These are phyloP conservation scores for Parascotia fuliginaria DNA, from an alignment of 2,888 invertebrate genomes.

Conservation along the genomic window DNA sequence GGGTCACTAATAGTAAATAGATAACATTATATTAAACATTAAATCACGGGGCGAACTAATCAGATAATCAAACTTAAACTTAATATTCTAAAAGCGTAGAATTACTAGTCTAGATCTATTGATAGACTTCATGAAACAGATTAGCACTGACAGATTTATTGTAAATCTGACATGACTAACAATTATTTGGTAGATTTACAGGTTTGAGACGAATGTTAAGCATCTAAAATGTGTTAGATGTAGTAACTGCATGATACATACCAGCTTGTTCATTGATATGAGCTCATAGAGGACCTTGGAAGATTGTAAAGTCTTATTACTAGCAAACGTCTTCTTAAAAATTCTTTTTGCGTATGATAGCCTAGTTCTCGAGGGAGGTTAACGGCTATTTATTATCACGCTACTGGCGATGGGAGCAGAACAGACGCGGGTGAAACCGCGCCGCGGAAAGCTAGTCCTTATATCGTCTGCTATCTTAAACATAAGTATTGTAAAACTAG, in stretches of 20 bases:
- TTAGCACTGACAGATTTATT: conserved; percentile 1
- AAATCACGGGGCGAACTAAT: too few species aligned
- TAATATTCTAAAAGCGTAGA: conserved; percentile 5
- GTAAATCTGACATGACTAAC: not conserved
- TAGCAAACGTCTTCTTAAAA: too few species aligned
- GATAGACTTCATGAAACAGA: not conserved
- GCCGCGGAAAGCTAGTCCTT: not conserved
- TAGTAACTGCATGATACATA: not conserved
- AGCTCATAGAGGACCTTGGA: not conserved
- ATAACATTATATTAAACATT: too few species aligned
- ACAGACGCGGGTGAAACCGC: too few species aligned
- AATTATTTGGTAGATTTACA: not conserved
- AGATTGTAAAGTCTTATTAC: not conserved
- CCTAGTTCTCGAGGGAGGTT: too few species aligned
- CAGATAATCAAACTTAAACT: not conserved
- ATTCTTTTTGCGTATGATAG: too few species aligned
- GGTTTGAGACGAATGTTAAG: not conserved
- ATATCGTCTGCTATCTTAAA: conserved; percentile 1
- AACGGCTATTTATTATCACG: too few species aligned
- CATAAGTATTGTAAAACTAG: conserved; percentile 26
- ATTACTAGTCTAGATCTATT: not conserved
- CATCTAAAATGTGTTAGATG: not conserved
- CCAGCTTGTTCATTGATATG: not conserved
- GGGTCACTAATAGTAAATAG: too few species aligned
- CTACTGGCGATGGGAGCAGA: too few species aligned